A percentile compares a stretch with the other conserved stretches of the same genome.
Conservation (phyloP, 2,888 invertebrate genomes). For the Coleophora deauratella region DNA sequence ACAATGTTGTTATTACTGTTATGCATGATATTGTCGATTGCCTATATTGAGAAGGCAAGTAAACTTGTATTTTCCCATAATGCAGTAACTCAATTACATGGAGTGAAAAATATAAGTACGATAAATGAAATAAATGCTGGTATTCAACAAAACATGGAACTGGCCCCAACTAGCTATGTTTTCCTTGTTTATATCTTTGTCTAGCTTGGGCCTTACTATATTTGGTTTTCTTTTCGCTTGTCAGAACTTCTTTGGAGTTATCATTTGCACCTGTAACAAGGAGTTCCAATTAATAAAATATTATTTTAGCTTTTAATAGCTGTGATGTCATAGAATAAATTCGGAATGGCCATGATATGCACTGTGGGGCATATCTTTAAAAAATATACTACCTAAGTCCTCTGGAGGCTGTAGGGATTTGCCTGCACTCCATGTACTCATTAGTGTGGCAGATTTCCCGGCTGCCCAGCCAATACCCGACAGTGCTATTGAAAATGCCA, state of each 20-base stretch:
- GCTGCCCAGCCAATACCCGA: slow-evolving; percentile 79
- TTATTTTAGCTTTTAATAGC: too few species aligned
- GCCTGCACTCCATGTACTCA: slow-evolving; percentile 52
- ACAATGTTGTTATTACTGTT: too few species aligned
- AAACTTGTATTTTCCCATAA: too few species aligned
- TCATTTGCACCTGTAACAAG: slow-evolving; percentile 41
- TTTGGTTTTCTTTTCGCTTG: slow-evolving; percentile 56
- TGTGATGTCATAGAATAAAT: too few species aligned
- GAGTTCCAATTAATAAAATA: too few species aligned
- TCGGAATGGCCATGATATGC: too few species aligned
- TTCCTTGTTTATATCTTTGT: slow-evolving; percentile 83
- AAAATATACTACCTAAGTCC: slow-evolving; percentile 46
- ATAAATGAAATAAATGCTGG: slow-evolving; percentile 24
- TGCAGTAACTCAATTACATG: too few species aligned
- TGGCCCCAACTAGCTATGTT: slow-evolving; percentile 61
- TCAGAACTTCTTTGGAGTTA: slow-evolving; percentile 43
- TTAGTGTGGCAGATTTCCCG: slow-evolving; percentile 69
- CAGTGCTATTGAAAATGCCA: slow-evolving; percentile 78
- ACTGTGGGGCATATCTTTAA: too few species aligned
- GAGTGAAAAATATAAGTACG: too few species aligned
- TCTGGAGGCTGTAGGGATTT: slow-evolving; percentile 60
- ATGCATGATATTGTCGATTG: too few species aligned
- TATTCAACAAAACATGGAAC: slow-evolving; percentile 14
- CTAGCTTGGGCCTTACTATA: slow-evolving; percentile 85
- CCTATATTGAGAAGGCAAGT: too few species aligned